Conservation (phyloP, 2,797 vertebrate species). For the Hylomyscus alleni region DNA sequence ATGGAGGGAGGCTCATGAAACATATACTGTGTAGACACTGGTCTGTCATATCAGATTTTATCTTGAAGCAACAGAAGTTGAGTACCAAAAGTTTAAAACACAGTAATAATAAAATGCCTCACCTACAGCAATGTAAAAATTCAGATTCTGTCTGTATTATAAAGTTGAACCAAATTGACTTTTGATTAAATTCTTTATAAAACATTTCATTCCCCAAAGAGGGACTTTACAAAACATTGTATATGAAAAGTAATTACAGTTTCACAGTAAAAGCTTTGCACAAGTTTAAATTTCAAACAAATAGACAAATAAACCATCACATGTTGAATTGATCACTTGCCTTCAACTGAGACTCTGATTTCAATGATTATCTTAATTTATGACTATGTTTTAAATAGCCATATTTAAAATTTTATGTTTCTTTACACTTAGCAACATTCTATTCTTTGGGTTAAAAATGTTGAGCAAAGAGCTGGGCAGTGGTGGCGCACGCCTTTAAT, state of each 20-base stretch:
- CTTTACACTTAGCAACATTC: not conserved
- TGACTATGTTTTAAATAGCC: not conserved
- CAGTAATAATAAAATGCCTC: not conserved
- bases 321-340: not conserved
- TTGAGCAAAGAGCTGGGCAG: not conserved
- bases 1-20: not conserved
- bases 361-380: not conserved
- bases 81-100: not conserved
- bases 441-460: not conserved
- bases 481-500: no score
- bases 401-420: constrained; percentile 37
- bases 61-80: not conserved
- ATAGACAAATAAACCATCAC: not conserved
- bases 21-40: not conserved
- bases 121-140: not conserved
- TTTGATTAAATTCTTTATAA: constrained; percentile 40
- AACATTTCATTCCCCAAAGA: not conserved
- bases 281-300: not conserved
- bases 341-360: not conserved
- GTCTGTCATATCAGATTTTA: not conserved
- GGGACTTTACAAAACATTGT: not conserved
- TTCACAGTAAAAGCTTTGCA: not conserved
- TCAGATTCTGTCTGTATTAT: not conserved
- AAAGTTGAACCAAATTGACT: not conserved
- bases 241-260: constrained; percentile 8